phyloP scores from a whole-genome alignment of 2,797 vertebrate genomes.

The Xenopus petersii region DNA sequence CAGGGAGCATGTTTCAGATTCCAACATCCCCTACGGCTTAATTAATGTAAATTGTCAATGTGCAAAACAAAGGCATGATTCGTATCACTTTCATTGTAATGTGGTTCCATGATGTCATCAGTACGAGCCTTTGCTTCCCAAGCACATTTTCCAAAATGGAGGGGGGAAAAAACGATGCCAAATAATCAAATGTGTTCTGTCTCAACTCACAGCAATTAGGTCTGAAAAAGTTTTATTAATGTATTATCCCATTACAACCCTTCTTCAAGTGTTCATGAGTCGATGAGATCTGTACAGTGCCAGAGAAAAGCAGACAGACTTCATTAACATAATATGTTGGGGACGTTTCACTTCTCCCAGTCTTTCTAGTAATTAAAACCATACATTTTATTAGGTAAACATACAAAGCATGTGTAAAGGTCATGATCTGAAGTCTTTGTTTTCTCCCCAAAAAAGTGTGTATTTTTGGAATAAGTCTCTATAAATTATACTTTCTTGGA shows the following conservation, averaged over 20 bases:
- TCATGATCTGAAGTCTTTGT: conserved; percentile 57
- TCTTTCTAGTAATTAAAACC: conserved; percentile 58
- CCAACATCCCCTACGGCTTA: conserved; percentile 36
- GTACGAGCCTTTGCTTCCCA: conserved; percentile 7
- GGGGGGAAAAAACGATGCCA: neutral
- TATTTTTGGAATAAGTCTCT: conserved; percentile 63
- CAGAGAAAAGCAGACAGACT: conserved; percentile 39
- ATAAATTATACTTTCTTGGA: conserved; percentile 60
- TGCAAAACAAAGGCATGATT: conserved; percentile 39
- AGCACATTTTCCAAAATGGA: conserved; percentile 29
- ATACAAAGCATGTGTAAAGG: conserved; percentile 57
- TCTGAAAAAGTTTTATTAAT: conserved; percentile 40
- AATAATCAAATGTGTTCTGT: conserved; percentile 27
- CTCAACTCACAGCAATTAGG: conserved; percentile 31
- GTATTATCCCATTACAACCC: conserved; percentile 24
- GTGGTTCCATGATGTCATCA: conserved; percentile 41
- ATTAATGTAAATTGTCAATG: conserved; percentile 43
- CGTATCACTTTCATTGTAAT: conserved; percentile 46
- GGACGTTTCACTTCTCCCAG: conserved; percentile 46
- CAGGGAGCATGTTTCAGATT: conserved; percentile 43
- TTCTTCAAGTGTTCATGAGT: conserved; percentile 53
- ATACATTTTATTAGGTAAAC: conserved; percentile 60
- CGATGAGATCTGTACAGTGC: conserved; percentile 44
- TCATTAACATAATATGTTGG: conserved; percentile 35
- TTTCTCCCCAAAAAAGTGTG: conserved; percentile 59